Conservation (phyloP, 2,797 vertebrate species). For the Alcedo atthis region DNA sequence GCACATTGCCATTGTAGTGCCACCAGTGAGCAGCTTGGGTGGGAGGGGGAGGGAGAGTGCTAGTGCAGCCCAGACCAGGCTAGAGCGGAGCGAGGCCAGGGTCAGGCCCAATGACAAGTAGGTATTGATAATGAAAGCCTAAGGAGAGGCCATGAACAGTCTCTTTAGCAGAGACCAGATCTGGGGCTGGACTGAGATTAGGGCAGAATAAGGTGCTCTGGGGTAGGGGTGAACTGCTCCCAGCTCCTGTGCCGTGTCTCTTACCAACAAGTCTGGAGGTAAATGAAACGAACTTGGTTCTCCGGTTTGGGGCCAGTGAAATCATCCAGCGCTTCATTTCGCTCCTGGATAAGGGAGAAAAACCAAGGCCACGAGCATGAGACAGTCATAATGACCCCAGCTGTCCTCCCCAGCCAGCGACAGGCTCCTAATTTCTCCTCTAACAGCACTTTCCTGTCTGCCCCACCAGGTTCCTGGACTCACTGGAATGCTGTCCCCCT, state of each 20-base stretch:
- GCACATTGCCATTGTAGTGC: fast-evolving
- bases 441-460: neutral
- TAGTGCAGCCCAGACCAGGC: neutral
- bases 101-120: neutral
- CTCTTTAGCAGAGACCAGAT: neutral
- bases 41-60: neutral
- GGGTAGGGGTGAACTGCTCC: neutral
- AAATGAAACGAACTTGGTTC: conserved; percentile 92
- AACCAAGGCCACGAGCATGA: neutral
- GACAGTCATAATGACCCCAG: neutral
- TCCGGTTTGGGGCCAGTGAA: conserved; percentile 90
- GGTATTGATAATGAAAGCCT: neutral
- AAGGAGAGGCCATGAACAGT: neutral
- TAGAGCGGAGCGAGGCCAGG: neutral
- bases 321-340: conserved; percentile 96
- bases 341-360: conserved; percentile 80
- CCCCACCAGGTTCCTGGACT: neutral
- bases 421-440: neutral
- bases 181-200: neutral
- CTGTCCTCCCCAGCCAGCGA: neutral
- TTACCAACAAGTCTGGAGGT: conserved; percentile 89
- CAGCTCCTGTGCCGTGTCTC: neutral
- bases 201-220: neutral
- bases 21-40: neutral
- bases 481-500: neutral